These are phyloP conservation scores for Leucophenga maculata DNA, from an alignment of 2,888 invertebrate genomes.

Conservation along the genomic window DNA sequence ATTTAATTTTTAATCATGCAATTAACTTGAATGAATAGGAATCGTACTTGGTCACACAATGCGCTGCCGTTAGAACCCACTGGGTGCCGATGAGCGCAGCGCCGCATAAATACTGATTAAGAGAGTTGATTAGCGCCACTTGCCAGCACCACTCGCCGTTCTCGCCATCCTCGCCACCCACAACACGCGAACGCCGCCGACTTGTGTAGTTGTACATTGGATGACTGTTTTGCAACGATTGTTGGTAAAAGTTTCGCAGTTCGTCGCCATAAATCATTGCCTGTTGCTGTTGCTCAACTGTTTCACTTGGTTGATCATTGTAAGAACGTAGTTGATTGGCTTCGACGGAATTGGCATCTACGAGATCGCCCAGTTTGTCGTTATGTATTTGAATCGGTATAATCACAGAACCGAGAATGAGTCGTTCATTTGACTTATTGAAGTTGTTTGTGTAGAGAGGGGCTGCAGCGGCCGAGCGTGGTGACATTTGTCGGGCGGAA, in stretches of 20 bases:
- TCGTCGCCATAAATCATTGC: constrained; percentile 45
- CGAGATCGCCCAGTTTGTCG: constrained; percentile 69
- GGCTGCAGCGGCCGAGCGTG: constrained; percentile 18
- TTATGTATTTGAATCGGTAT: constrained; percentile 72
- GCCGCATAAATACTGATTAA: constrained; percentile 94
- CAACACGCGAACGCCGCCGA: constrained; percentile 75
- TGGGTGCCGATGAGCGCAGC: constrained; percentile 94
- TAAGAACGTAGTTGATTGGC: constrained; percentile 63
- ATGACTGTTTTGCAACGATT: constrained; percentile 33
- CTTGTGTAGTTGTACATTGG: constrained; percentile 45
- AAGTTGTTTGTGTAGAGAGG: constrained; percentile 38
- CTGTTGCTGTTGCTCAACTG: neutral
- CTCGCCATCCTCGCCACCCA: constrained; percentile 92
- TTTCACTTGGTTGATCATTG: constrained; percentile 46
- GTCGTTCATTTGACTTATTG: constrained; percentile 68
- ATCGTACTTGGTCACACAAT: constrained; percentile 90
- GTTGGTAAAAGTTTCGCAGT: constrained; percentile 41
- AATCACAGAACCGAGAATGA: constrained; percentile 69
- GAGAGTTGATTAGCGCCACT: constrained; percentile 91
- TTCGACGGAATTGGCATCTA: constrained; percentile 57
- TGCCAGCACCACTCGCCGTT: constrained; percentile 98
- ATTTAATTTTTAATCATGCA: constrained; percentile 1
- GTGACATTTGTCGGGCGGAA: constrained; percentile 50
- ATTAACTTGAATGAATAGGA: neutral
- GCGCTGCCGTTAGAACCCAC: constrained; percentile 95